Base-by-base conservation (phyloP, 1,140 invertebrate genomes). In the Ceratina japonica region DNA sequence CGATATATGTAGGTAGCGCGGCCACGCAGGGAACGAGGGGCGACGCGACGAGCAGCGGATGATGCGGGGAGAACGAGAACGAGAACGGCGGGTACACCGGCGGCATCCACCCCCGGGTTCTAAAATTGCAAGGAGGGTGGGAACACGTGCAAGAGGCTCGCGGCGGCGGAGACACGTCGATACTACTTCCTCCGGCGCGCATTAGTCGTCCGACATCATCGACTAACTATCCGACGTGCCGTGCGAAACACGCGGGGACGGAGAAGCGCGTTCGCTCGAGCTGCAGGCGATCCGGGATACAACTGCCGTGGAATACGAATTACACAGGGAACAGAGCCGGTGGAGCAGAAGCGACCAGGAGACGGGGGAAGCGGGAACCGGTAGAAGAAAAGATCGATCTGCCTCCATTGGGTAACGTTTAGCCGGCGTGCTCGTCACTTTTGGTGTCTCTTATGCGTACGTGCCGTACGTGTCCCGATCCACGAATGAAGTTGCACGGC, bases 281-380 rank as follows among this genome's bases (percentile, higher is more conserved):
- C 83, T 85, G 83, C 79, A 79, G 80, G 81, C 84, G 84, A 85
- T 84, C 79, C 83, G 83, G 79, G 83, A 81, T 85, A 81, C 84
- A 85, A 81, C 79, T 64, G 75, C 51, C 83, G 72, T 73, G 78
- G 84, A 86, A 86, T 86, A 86, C 84, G 84, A 86, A 85, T 82
- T 82, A 86, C 75, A 69, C 68, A 51, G 81, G 73, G 61, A 65
- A 44, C 37, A 58, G 79, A 58, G 37, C 15, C 49, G 37, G 49
- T 56, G 31, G 44, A 22, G 20, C 22, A 27, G 59, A 44, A 54
- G 18, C 15, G 52, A 10, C 52, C 52, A 62, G 63, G 71, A 51
- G 52, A 52, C 16, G 51, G 54, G 1, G 3, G 18, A n/a, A 24
- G 71, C 37, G 44, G 62, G 51, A 56, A 66, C 59, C 20, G 49